These are phyloP conservation scores for Chrosomus eos DNA, from an alignment of 2,797 vertebrate species.

Conservation along the genomic window DNA sequence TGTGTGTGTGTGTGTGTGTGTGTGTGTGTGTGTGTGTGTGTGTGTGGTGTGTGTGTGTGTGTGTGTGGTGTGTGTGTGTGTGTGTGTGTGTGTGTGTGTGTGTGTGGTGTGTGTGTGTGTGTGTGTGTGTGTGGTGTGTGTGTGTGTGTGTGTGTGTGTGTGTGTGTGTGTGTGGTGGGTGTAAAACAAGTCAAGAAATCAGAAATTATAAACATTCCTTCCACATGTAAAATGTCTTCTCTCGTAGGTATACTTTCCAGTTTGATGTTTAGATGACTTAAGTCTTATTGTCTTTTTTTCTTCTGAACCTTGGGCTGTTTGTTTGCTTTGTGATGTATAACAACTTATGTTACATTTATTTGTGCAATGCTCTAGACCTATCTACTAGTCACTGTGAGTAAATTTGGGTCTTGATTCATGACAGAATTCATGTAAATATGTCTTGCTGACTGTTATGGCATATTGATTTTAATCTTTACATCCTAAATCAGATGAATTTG, in stretches of 20 bases:
- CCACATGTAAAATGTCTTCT: slow-evolving; percentile 50
- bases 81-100: too few species aligned
- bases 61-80: too few species aligned
- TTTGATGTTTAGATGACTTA: slow-evolving; percentile 43
- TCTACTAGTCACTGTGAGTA: slow-evolving; percentile 56
- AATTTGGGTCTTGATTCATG: slow-evolving; percentile 38
- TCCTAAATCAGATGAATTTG: slow-evolving; percentile 1
- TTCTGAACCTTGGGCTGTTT: slow-evolving; percentile 59
- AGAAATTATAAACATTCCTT: slow-evolving; percentile 13
- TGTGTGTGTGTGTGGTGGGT: background rate
- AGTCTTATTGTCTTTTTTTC: slow-evolving; percentile 60
- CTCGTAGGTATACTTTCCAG: slow-evolving; percentile 39
- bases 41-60: too few species aligned
- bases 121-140: background rate
- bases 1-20: too few species aligned
- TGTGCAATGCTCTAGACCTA: slow-evolving; percentile 38
- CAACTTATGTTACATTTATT: slow-evolving; percentile 52
- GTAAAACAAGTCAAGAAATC: background rate
- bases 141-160: slow-evolving; percentile 34
- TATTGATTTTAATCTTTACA: background rate
- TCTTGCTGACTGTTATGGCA: slow-evolving; percentile 44
- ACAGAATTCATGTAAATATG: slow-evolving; percentile 32
- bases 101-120: too few species aligned
- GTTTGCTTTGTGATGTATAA: slow-evolving; percentile 45
- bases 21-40: too few species aligned